phyloP scores from a whole-genome alignment of 23 tunicate species.

The Diplosoma virens region DNA sequence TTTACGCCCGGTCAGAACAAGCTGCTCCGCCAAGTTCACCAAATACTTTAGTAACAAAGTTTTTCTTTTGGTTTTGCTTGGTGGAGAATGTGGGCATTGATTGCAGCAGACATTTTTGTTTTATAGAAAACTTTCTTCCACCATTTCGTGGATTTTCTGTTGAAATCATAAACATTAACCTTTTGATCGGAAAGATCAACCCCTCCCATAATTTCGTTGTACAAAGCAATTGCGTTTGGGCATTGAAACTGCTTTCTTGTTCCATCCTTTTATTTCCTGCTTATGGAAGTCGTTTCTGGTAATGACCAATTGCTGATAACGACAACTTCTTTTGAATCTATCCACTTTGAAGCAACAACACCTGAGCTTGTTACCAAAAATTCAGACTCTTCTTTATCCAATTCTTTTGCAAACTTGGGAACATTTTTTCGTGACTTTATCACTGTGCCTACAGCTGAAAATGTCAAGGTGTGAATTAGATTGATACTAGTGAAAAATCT shows the following conservation, averaged over 20 bases:
- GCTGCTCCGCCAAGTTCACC: conserved; percentile 13
- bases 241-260: conserved; percentile 21
- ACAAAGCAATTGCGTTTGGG: conserved; percentile 26
- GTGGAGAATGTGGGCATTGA: conserved; percentile 12
- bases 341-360: conserved; percentile 18
- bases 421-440: conserved; percentile 1
- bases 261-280: conserved; percentile 27
- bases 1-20: conserved; percentile 16
- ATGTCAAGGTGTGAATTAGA: conserved; percentile 12
- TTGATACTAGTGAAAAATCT: conserved; percentile 15
- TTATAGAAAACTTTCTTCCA: conserved; percentile 9
- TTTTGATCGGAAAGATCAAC: conserved; percentile 23
- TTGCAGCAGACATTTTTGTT: conserved; percentile 22
- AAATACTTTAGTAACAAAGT: conserved; percentile 15
- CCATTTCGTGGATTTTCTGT: conserved; percentile 18
- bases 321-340: conserved; percentile 30
- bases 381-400: conserved; percentile 17
- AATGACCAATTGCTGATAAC: conserved; percentile 13
- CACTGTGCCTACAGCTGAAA: conserved; percentile 16
- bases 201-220: conserved; percentile 6
- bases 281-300: conserved; percentile 6
- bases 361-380: conserved; percentile 18
- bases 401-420: conserved; percentile 4
- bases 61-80: conserved; percentile 16
- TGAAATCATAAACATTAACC: conserved; percentile 21